Evolutionary conservation across 2,888 invertebrate species (phyloP).

Genomic region (Ormyrus labotus): DNA sequence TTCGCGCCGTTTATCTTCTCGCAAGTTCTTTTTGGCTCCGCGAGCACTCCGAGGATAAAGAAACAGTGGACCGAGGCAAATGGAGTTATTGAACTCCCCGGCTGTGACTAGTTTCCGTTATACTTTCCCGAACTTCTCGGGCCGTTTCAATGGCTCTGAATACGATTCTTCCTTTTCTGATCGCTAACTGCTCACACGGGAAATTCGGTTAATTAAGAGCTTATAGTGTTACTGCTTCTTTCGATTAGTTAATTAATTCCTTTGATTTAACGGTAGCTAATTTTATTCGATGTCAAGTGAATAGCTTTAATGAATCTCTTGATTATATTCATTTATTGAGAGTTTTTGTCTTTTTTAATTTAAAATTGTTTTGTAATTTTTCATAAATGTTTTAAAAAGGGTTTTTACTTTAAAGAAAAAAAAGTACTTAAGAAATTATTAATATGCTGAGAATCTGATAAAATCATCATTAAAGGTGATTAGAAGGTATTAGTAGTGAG

Average conservation of each 20-base stretch:
- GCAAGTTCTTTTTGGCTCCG: slow-evolving; percentile 14
- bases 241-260: neutral
- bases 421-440: no score
- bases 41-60: slow-evolving; percentile 10
- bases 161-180: neutral
- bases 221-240: neutral
- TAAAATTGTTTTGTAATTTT: no score
- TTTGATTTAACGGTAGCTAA: no score
- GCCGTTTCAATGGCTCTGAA: neutral
- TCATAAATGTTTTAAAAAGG: no score
- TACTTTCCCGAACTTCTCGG: neutral
- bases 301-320: no score
- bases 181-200: neutral
- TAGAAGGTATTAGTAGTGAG: no score
- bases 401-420: no score
- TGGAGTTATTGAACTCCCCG: slow-evolving; percentile 44
- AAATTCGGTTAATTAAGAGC: slow-evolving; percentile 9
- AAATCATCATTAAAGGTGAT: no score
- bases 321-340: no score
- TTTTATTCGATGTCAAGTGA: no score
- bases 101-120: neutral
- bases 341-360: no score
- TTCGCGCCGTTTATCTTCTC: slow-evolving; percentile 20
- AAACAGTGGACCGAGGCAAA: slow-evolving; percentile 44
- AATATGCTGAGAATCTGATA: no score